Conservation (phyloP, 2,113 vertebrate species). For the Grallaria varia region DNA sequence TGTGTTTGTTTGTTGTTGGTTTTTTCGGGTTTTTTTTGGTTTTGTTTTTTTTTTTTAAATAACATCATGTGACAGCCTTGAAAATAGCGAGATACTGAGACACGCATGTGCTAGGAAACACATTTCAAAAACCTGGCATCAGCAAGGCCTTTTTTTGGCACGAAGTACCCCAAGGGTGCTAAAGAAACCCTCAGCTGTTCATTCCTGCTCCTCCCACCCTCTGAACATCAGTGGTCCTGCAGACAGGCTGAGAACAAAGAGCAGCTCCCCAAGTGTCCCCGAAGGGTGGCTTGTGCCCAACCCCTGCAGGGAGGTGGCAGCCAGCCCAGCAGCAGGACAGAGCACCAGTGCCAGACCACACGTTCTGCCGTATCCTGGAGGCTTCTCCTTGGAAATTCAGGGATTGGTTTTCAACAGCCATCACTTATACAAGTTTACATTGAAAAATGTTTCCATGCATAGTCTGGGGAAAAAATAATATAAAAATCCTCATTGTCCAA, state of each 20-base stretch:
- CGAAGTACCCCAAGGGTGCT: background rate
- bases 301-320: background rate
- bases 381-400: background rate
- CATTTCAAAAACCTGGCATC: background rate
- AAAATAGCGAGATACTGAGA: background rate
- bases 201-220: background rate
- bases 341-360: background rate
- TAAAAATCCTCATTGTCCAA: background rate
- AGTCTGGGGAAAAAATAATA: no score
- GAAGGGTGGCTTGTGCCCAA: background rate
- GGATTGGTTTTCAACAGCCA: background rate
- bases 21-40: no score
- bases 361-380: fast-evolving
- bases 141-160: background rate
- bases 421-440: no score
- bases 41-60: background rate
- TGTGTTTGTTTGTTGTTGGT: background rate
- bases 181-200: background rate
- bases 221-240: fast-evolving
- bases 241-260: background rate
- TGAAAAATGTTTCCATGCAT: background rate
- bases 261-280: background rate
- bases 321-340: background rate
- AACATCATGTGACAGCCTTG: background rate
- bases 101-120: fast-evolving